Percentiles rank a stretch among this genome's conserved stretches.
These are phyloP conservation scores for Lepidurus couesii DNA, from an alignment of 1,140 invertebrate genomes.

Conservation along the genomic window DNA sequence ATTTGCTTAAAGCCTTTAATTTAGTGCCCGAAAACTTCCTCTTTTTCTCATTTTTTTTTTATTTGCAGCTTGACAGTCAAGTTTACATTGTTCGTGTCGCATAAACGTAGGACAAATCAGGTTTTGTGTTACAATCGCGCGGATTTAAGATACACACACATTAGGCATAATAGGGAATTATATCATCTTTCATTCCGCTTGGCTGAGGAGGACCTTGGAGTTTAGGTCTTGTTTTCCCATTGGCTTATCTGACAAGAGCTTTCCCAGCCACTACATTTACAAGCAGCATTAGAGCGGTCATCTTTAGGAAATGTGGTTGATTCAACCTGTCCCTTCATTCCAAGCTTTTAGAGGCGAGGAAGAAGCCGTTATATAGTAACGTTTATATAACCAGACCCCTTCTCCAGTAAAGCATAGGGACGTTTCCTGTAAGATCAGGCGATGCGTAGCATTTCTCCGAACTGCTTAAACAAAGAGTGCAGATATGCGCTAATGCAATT, in stretches of 20 bases:
- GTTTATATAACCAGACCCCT: no score
- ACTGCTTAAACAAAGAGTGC: no score
- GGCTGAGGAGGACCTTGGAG: neutral
- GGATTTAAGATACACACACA: neutral
- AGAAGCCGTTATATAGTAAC: no score
- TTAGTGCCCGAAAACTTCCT: neutral
- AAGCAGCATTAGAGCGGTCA: neutral
- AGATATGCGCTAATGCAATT: neutral
- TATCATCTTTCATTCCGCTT: neutral
- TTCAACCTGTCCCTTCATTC: neutral
- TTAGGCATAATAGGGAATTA: neutral
- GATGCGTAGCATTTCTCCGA: no score
- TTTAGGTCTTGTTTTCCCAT: neutral
- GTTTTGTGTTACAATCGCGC: no score
- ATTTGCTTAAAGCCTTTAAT: conserved; percentile 20
- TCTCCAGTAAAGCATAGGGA: neutral
- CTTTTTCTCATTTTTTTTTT: neutral
- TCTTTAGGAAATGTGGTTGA: neutral
- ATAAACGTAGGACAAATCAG: neutral
- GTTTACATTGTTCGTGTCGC: neutral
- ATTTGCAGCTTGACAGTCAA: neutral
- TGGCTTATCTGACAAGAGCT: conserved; percentile 15
- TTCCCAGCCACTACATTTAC: neutral
- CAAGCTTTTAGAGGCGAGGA: neutral
- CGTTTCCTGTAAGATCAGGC: neutral